Percentiles rank a stretch among this genome's conserved stretches.
phyloP scores from a whole-genome alignment of 1,140 invertebrate species.

The Drosophila paulistorum region DNA sequence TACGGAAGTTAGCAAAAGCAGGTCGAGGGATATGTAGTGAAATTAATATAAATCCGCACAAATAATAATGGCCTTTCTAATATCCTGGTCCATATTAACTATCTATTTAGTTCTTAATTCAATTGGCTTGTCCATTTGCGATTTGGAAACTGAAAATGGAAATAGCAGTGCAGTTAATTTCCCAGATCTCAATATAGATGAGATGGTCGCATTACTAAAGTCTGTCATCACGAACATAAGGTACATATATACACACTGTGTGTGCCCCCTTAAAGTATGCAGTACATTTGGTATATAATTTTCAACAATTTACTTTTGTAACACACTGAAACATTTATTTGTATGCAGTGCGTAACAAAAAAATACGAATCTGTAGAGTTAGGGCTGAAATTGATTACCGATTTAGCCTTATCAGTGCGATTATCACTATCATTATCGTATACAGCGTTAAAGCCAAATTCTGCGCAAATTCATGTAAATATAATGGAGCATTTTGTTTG shows the following conservation, averaged over 20 bases:
- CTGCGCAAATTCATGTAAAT: conserved; percentile 26
- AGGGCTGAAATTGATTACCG: conserved; percentile 13
- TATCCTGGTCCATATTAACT: conserved; percentile 15
- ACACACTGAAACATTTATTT: not conserved
- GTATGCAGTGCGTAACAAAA: not conserved
- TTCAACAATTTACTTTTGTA: too few relatives aligned
- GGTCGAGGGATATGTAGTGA: not conserved
- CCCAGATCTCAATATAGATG: not conserved
- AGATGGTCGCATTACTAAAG: conserved; percentile 16
- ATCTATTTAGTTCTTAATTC: conserved; percentile 26
- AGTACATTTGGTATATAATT: too few relatives aligned
- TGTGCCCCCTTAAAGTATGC: too few relatives aligned
- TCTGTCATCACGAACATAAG: conserved; percentile 33
- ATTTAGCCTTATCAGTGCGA: conserved; percentile 32
- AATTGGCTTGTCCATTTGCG: conserved; percentile 9
- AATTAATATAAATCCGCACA: not conserved
- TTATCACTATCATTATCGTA: conserved; percentile 31
- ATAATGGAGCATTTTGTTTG: conserved; percentile 27
- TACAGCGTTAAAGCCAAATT: conserved; percentile 29
- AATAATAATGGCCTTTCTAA: conserved; percentile 2
- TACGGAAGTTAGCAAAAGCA: not conserved
- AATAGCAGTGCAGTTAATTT: not conserved
- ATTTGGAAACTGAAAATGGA: conserved; percentile 2
- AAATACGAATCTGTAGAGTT: conserved; percentile 6
- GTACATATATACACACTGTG: conserved; percentile 5